Conservation (phyloP, 1,140 invertebrate genomes). For the Drosophila parvula region DNA sequence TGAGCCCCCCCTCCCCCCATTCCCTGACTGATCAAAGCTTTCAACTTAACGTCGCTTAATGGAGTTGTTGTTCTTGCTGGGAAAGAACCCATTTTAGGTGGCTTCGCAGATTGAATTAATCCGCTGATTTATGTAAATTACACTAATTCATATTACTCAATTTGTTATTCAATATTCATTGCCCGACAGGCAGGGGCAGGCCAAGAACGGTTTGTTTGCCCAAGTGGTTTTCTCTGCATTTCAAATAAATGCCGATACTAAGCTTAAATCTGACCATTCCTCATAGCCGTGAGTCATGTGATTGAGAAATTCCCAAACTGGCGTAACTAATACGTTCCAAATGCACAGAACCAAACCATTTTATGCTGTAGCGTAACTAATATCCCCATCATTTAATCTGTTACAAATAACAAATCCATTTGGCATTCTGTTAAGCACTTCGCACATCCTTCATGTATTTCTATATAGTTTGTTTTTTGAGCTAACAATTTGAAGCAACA, state of each 20-base stretch:
- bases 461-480: slow-evolving; percentile 30
- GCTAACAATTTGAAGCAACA: slow-evolving; percentile 58
- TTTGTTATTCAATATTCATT: slow-evolving; percentile 78
- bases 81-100: slow-evolving; percentile 54
- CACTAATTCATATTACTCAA: slow-evolving; percentile 81
- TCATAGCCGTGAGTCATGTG: slow-evolving; percentile 22
- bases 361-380: slow-evolving; percentile 27
- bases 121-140: slow-evolving; percentile 79
- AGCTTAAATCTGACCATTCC: slow-evolving; percentile 5
- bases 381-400: background rate
- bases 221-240: slow-evolving; percentile 46
- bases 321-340: slow-evolving; percentile 23
- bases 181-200: slow-evolving; percentile 14
- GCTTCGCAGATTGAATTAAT: slow-evolving; percentile 77
- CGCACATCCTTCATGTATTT: slow-evolving; percentile 30
- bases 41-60: slow-evolving; percentile 78
- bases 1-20: background rate
- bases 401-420: slow-evolving; percentile 4
- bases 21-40: slow-evolving; percentile 44
- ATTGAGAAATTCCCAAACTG: slow-evolving; percentile 20
- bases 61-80: slow-evolving; percentile 63
- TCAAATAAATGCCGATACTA: slow-evolving; percentile 1
- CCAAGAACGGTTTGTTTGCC: slow-evolving; percentile 43
- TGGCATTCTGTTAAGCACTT: slow-evolving; percentile 12
- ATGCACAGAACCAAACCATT: slow-evolving; percentile 13